Evolutionary conservation across 2,888 invertebrate species (phyloP).

Genomic region (Chalcis sispes): DNA sequence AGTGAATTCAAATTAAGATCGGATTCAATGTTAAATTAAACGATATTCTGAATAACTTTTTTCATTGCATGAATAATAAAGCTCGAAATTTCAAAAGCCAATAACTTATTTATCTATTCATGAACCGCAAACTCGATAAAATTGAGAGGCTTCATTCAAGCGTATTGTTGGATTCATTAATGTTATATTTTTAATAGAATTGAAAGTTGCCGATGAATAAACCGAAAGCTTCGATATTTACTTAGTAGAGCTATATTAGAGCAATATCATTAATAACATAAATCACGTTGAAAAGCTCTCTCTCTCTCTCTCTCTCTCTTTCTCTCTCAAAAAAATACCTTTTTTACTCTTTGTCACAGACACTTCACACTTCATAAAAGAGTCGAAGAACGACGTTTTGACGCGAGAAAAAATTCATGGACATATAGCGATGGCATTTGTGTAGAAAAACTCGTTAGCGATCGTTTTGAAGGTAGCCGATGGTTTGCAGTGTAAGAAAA

Average conservation of each 20-base stretch:
- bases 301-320: no score
- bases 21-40: constrained; percentile 3
- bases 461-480: constrained; percentile 37
- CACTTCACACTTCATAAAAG: constrained; percentile 12
- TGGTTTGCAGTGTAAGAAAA: constrained; percentile 19
- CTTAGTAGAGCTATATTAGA: no score
- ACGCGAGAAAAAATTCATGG: constrained; percentile 13
- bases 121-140: no score
- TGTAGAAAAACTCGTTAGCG: constrained; percentile 51
- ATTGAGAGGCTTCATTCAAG: constrained; percentile 9
- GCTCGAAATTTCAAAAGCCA: background rate
- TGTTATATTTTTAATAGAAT: constrained; percentile 17
- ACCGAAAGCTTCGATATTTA: no score
- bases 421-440: background rate
- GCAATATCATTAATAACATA: no score
- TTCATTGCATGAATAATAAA: constrained; percentile 8
- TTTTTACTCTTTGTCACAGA: no score
- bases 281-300: no score
- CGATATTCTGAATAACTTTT: constrained; percentile 26
- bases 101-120: constrained; percentile 13
- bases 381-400: constrained; percentile 28
- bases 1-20: constrained; percentile 19
- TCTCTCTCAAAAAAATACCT: no score
- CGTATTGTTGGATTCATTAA: constrained; percentile 32
- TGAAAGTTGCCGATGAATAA: no score